Percentiles rank a stretch among this genome's conserved stretches.
These are phyloP conservation scores for Melanerpes aurifrons DNA, from an alignment of 2,113 vertebrate genomes.

Conservation along the genomic window DNA sequence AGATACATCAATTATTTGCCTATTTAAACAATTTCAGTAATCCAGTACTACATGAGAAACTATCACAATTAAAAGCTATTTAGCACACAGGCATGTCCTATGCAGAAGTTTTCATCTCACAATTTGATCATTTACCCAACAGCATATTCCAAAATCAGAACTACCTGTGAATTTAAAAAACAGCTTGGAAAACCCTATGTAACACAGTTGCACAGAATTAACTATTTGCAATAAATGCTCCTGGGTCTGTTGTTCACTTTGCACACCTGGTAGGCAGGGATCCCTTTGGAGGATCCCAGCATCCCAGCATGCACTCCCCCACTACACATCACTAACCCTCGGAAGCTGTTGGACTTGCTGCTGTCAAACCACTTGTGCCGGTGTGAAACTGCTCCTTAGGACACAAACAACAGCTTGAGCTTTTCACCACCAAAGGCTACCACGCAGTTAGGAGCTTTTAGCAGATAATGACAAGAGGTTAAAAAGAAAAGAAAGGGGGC, in stretches of 20 bases:
- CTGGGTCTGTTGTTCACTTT: background rate
- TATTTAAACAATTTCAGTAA: background rate
- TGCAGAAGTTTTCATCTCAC: background rate
- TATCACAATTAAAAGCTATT: background rate
- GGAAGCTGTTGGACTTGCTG: background rate
- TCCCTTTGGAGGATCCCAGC: background rate
- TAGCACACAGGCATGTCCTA: background rate
- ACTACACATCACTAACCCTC: rapidly evolving
- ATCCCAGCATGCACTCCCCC: background rate
- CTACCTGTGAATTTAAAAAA: background rate
- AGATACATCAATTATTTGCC: background rate
- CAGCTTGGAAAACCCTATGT: background rate
- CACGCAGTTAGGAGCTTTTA: background rate
- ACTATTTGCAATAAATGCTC: background rate
- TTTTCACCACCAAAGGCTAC: background rate
- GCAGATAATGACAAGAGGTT: background rate
- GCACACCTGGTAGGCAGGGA: background rate
- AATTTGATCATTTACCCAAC: background rate
- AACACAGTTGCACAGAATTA: background rate
- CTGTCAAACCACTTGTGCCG: background rate
- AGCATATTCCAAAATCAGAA: background rate
- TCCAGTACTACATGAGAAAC: rapidly evolving
- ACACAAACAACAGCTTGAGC: background rate
- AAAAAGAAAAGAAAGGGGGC: background rate
- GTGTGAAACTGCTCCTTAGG: background rate